Conservation (phyloP, 1,140 invertebrate genomes). For the Brachystomella parvula region DNA sequence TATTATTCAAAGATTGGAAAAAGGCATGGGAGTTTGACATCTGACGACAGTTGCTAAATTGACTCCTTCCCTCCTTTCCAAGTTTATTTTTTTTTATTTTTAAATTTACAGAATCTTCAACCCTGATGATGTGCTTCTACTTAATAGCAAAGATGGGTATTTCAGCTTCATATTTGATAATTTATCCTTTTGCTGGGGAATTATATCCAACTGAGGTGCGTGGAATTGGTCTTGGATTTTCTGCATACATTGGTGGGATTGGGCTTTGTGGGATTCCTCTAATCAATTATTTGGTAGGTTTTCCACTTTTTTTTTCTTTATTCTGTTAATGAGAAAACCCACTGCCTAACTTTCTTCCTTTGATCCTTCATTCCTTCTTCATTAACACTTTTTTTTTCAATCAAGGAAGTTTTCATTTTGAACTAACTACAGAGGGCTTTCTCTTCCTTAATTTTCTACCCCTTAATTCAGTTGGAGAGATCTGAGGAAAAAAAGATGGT, state of each 20-base stretch:
- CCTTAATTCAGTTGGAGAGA: too few relatives aligned
- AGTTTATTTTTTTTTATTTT: too few relatives aligned
- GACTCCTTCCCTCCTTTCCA: constrained; percentile 39
- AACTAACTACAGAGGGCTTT: too few relatives aligned
- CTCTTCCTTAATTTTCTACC: too few relatives aligned
- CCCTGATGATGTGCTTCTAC: constrained; percentile 64
- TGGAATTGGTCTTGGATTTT: constrained; percentile 78
- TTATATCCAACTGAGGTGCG: constrained; percentile 76
- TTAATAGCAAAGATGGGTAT: constrained; percentile 81
- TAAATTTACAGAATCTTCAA: constrained; percentile 65
- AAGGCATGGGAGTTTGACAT: too few relatives aligned
- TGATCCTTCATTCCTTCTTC: constrained; percentile 3
- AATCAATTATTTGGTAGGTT: constrained; percentile 71
- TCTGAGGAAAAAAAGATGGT: too few relatives aligned
- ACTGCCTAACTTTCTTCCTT: neutral
- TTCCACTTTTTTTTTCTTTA: constrained; percentile 12
- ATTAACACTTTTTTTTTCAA: constrained; percentile 12
- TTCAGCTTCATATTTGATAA: constrained; percentile 80
- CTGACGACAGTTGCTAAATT: too few relatives aligned
- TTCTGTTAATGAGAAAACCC: constrained; percentile 33
- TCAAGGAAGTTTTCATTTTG: too few relatives aligned
- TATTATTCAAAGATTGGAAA: too few relatives aligned
- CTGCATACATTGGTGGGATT: constrained; percentile 75
- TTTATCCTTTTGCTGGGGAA: constrained; percentile 83
- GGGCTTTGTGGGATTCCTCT: constrained; percentile 83